A percentile compares a stretch with the other conserved stretches of the same genome.
Evolutionary conservation across 1,140 invertebrate genomes (phyloP).

Genomic region (Heliconius eleuchia): DNA sequence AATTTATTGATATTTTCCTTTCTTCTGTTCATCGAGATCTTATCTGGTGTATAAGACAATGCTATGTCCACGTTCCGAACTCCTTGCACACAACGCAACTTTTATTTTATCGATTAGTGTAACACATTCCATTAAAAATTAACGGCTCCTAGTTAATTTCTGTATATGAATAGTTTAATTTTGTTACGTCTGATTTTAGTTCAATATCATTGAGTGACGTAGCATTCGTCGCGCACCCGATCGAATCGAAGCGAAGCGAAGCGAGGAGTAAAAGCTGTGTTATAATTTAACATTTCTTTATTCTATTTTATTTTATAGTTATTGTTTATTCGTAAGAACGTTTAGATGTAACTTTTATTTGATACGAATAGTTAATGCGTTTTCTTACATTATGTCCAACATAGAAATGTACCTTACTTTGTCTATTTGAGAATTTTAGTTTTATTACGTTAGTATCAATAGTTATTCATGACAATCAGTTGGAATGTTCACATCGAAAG

Average conservation of each 20-base stretch:
- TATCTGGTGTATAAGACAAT: slow-evolving; percentile 65
- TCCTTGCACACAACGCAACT: not conserved
- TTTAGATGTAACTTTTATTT: slow-evolving; percentile 80
- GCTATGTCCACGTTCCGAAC: slow-evolving; percentile 53
- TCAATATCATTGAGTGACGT: slow-evolving; percentile 45
- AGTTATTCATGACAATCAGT: slow-evolving; percentile 75
- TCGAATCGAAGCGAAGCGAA: slow-evolving; percentile 64
- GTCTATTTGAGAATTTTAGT: slow-evolving; percentile 75
- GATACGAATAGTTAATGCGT: slow-evolving; percentile 71
- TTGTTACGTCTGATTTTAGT: slow-evolving; percentile 42
- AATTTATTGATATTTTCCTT: slow-evolving; percentile 70
- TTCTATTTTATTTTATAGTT: slow-evolving; percentile 80
- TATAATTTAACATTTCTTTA: slow-evolving; percentile 80
- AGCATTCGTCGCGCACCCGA: slow-evolving; percentile 65
- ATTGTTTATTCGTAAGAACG: slow-evolving; percentile 77
- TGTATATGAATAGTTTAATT: slow-evolving; percentile 54
- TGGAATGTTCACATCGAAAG: slow-evolving; percentile 48
- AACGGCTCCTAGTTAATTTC: slow-evolving; percentile 60
- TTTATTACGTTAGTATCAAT: slow-evolving; percentile 73
- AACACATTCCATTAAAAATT: slow-evolving; percentile 76
- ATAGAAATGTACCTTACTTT: slow-evolving; percentile 76
- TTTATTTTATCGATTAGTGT: slow-evolving; percentile 44
- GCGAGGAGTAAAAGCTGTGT: slow-evolving; percentile 77
- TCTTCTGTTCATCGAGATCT: slow-evolving; percentile 63
- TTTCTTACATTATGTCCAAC: slow-evolving; percentile 67